Conservation (phyloP, 1,140 invertebrate genomes). For the Trichonephila clavipes region DNA sequence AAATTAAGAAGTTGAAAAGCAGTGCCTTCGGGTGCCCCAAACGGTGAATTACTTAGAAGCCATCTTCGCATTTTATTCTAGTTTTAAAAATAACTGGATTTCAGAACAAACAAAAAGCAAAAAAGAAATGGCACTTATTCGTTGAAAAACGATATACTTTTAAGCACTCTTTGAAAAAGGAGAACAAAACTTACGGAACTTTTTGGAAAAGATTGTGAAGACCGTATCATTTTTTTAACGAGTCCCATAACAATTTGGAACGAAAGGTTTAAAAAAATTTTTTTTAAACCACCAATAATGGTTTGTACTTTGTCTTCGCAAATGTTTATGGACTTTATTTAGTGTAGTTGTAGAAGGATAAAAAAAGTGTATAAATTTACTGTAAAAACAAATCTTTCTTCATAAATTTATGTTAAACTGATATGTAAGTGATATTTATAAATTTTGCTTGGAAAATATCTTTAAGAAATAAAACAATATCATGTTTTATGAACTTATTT, state of each 20-base stretch:
- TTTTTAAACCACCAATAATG: too few relatives aligned
- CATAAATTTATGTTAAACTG: too few relatives aligned
- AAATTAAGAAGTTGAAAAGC: background rate
- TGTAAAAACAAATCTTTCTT: too few relatives aligned
- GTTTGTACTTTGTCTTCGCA: too few relatives aligned
- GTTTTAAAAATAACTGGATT: constrained; percentile 6
- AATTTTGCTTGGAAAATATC: too few relatives aligned
- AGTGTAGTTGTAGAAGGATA: too few relatives aligned
- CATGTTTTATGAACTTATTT: too few relatives aligned
- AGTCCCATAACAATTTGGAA: background rate
- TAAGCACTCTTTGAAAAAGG: background rate
- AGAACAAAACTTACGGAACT: background rate
- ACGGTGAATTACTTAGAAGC: constrained; percentile 44
- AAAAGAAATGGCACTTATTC: background rate
- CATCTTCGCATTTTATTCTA: background rate
- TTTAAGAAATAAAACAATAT: too few relatives aligned
- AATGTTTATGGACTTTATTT: too few relatives aligned
- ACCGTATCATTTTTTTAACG: background rate
- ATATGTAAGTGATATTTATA: too few relatives aligned
- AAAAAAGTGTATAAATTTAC: too few relatives aligned
- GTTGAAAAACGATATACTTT: background rate
- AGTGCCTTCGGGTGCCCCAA: constrained; percentile 3
- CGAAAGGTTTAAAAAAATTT: background rate
- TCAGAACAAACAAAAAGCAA: background rate
- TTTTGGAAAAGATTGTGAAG: background rate